These are phyloP conservation scores for Salvelinus sp. DNA, from an alignment of 2,113 vertebrate species.

Conservation along the genomic window DNA sequence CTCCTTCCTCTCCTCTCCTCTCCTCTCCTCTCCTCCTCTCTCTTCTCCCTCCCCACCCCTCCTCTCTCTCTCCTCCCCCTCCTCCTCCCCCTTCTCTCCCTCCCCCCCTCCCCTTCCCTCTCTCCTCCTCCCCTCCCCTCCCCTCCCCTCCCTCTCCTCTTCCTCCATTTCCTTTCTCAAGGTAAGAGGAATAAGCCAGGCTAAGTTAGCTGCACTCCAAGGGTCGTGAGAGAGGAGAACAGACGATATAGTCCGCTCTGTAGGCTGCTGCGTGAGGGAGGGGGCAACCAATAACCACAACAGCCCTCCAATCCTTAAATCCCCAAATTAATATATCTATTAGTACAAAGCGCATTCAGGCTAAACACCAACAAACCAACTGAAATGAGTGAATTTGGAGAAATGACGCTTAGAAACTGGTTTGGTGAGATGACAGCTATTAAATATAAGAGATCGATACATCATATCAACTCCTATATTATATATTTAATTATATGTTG, in stretches of 20 bases:
- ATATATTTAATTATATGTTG: too few species aligned
- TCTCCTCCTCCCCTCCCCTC: too few species aligned
- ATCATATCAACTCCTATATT: neutral
- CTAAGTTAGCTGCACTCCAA: slow-evolving; percentile 90
- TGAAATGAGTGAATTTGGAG: neutral
- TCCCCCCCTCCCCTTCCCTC: neutral
- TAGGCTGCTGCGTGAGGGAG: too few species aligned
- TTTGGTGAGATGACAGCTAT: neutral
- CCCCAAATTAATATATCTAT: neutral
- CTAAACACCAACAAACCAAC: neutral
- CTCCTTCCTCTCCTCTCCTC: too few species aligned
- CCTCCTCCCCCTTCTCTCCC: too few species aligned
- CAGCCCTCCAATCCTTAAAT: neutral
- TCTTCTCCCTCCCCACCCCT: too few species aligned
- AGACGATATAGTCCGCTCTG: slow-evolving; percentile 79
- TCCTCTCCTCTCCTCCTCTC: neutral
- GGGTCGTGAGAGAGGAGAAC: slow-evolving; percentile 94
- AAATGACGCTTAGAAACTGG: neutral
- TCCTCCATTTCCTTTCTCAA: slow-evolving; percentile 54
- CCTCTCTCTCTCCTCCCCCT: too few species aligned
- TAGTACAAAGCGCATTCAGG: neutral
- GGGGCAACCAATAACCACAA: neutral
- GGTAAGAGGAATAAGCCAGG: slow-evolving; percentile 94
- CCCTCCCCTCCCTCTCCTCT: neutral
- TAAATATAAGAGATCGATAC: too few species aligned